These are phyloP conservation scores for Stegophylla sp. DNA, from an alignment of 2,888 invertebrate genomes.

Conservation along the genomic window DNA sequence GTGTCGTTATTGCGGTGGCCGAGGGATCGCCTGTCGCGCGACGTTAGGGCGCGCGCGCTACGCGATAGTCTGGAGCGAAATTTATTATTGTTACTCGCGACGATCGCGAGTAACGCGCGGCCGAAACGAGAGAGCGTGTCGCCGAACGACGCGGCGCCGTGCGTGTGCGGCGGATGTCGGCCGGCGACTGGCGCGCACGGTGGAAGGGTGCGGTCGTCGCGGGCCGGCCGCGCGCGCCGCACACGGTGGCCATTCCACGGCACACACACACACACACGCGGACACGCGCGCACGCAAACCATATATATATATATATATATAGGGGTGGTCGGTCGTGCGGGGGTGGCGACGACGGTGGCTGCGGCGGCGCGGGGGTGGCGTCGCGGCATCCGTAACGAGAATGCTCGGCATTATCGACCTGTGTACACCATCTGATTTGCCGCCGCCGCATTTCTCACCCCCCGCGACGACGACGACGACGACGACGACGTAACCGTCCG, in stretches of 20 bases:
- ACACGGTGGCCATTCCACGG: too few relatives aligned
- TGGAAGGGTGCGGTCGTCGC: constrained; percentile 58
- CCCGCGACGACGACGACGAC: constrained; percentile 64
- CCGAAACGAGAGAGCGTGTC: background rate
- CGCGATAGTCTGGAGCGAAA: too few relatives aligned
- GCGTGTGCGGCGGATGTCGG: too few relatives aligned
- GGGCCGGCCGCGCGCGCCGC: constrained; percentile 63
- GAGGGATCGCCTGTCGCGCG: too few relatives aligned
- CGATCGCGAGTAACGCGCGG: too few relatives aligned
- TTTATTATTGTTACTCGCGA: too few relatives aligned
- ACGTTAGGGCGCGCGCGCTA: too few relatives aligned
- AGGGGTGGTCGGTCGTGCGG: constrained; percentile 63
- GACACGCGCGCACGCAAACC: constrained; percentile 63
- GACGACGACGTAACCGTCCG: constrained; percentile 62
- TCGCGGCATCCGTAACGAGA: constrained; percentile 61
- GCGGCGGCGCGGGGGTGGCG: constrained; percentile 64
- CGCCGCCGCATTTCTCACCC: constrained; percentile 63
- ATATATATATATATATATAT: too few relatives aligned
- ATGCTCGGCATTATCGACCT: constrained; percentile 60
- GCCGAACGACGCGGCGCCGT: constrained; percentile 20
- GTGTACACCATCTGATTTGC: constrained; percentile 63
- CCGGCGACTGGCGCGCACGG: constrained; percentile 32
- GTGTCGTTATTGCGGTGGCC: too few relatives aligned
- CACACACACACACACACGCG: constrained; percentile 63
- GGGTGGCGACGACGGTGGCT: constrained; percentile 64